Evolutionary conservation across 2,888 invertebrate genomes (phyloP), one percentile per base, ranked within the genome.

Genomic region (Apamea anceps): DNA sequence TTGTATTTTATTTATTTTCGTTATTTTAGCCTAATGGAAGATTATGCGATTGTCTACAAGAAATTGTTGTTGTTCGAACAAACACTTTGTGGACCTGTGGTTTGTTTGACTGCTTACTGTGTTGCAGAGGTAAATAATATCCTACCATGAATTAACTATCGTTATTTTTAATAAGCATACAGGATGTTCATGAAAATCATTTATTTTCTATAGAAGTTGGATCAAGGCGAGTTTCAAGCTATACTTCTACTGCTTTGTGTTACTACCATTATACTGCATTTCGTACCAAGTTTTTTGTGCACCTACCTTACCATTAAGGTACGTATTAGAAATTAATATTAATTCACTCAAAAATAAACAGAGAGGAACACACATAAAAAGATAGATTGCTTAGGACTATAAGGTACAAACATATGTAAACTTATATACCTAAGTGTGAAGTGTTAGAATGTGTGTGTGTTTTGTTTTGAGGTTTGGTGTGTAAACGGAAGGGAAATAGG

Each of bases 11-110:
- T 48, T 48, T 15, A 15, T 48, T 54, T 54, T 54, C 25, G 8
- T 25, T 54, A 25, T 54, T 54, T 48, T 87, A 95, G 95, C 4
- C 88, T 95, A 42, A 68, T 94, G 76, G 87, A 93, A 60, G 90
- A 92, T 74, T 95, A 92, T 77, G 91, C 93, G 1, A 82, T 67
- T 71, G 94, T 95, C 28, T 93, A 92, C 78, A 94, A 93, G 85
- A 95, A 94, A 88, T 83, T 94, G 68, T 85, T 95, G 65, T 92
- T 95, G 89, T 95, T 89, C 80, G 95, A 95, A 87, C 94, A 95
- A 90, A 85, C 89, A 77, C 67, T 90, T 77, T 88, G 87, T 45
- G 92, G 91, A 45, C 93, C 93, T 65, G 86, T 94, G n/a, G 89
- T 93, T 63, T 95, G 94, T 82, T 85, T 95, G 13, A 90, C 93